Evolutionary conservation across 2,888 invertebrate species (phyloP), one percentile per base, ranked within the genome.

Genomic region (Dromius quadrimaculatus): DNA sequence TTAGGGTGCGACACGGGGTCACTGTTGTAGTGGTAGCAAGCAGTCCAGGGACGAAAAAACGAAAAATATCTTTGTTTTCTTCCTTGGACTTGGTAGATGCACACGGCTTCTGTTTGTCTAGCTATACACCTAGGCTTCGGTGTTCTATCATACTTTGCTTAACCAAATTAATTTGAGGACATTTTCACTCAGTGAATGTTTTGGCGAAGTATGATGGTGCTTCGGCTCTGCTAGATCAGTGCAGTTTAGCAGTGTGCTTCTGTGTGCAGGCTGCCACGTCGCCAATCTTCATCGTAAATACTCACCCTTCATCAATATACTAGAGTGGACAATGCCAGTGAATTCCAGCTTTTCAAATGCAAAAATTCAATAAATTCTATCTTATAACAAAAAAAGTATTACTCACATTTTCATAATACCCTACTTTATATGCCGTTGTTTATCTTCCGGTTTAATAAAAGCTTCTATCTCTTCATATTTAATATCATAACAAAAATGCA

Each of bases 1-100:
- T 8, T 28, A 28, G 28, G 28, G 28, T 8, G 28, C 28, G 28
- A 8, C 43, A 43, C 3, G 8, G 8, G 3, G 28, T 28, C 28
- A 6, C 43, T 43, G 43, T 47, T 11, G 47, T 47, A 20, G 47
- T 22, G 47, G 47, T 47, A 45, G 47, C 43, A 11, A 47, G n/a
- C 22, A 23, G 20, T 47, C 11, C 15, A 43, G 43, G 15, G 43
- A 43, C 43, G 15, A 17, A 17, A n/a, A n/a, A n/a, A 32, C 32
- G 32, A 5, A 32, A 32, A 6, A 6, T 32, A 9, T 32, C 8
- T 5, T 41, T 11, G 75, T 69, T 74, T 73, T 71, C 72, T 72
- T 73, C 69, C 68, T 70, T 75, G 43, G 72, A 73, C 74, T 71
- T 72, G 62, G 32, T 73, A 73, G 73, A 41, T 61, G 70, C 61